Evolutionary conservation across 2,113 vertebrate species (phyloP), one percentile per base, ranked within the genome.

Genomic region (Alouatta palliata): DNA sequence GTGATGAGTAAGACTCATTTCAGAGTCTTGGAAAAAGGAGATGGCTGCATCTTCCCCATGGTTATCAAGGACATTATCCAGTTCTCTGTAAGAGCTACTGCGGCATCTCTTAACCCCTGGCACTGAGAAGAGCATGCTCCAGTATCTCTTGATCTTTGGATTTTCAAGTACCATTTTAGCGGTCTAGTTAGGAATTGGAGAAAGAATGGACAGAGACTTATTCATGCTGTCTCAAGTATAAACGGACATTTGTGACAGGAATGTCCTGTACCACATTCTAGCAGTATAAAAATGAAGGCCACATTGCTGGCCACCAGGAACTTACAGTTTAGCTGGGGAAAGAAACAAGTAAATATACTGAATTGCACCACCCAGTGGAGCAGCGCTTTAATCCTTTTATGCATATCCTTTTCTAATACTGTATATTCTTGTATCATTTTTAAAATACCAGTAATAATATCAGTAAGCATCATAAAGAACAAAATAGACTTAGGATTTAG

Each of bases 151-250:
- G 1, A 68, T 45, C 37, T 97, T 68, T 66, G 58, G 56, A 86
- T 91, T 47, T 82, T 89, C 64, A 64, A 56, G 45, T 87, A 79
- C 83, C 86, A 45, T 93, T 86, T 95, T 43, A 81, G 27, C 66
- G 76, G 73, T 68, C 70, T 45, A 80, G 76, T 76, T 58, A 93
- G 68, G 12, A 80, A 40, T 70, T n/a, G 68, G 40, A 83, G 25
- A 43, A 90, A 91, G 73, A 40, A 9, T 71, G 43, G 21, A 16
- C 43, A 6, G 70, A 75, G 45, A 37, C 47, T 84, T 47, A 32
- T 52, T 83, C 73, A 83, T 6, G 12, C 27, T 32, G 68, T 71
- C 47, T 12, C 25, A 90, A 58, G 27, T 64, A 7, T n/a, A 79
- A 86, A 81, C 5, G 45, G 68, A 35, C 47, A 88, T 80, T 86